A percentile compares a stretch with the other conserved stretches of the same genome.
Evolutionary conservation across 2,113 vertebrate genomes (phyloP).

Genomic region (Indri indri): DNA sequence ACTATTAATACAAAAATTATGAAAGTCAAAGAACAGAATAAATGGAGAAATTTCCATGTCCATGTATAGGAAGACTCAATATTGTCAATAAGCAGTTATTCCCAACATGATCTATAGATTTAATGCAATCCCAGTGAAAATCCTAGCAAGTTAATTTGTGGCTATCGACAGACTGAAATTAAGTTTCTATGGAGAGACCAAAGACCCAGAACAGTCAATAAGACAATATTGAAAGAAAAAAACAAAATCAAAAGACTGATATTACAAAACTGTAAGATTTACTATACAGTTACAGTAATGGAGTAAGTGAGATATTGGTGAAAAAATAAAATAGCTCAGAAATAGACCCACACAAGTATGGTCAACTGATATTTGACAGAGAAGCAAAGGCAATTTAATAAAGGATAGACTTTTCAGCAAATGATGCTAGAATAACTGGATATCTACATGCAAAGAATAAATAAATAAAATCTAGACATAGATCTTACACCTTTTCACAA

Average conservation of each 20-base stretch:
- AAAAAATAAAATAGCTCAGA: neutral
- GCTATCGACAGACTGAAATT: neutral
- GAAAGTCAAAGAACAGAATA: neutral
- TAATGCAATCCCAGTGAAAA: neutral
- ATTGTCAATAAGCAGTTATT: neutral
- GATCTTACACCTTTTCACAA: neutral
- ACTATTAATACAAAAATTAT: neutral
- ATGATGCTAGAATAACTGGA: neutral
- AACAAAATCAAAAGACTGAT: neutral
- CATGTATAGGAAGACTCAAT: neutral
- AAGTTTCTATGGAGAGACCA: neutral
- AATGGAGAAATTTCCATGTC: neutral
- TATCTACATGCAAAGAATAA: neutral
- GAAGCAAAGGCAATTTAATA: neutral
- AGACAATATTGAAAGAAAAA: neutral
- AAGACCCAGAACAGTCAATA: no score
- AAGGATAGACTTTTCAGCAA: neutral
- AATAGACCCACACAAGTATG: neutral
- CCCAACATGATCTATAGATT: neutral
- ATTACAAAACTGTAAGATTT: neutral
- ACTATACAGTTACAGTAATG: neutral
- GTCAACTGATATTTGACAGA: neutral
- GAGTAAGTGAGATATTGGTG: neutral
- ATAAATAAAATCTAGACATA: neutral
- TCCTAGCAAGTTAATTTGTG: neutral